Base-by-base conservation (phyloP, 1,140 invertebrate genomes). In the Trichonephila clavata region DNA sequence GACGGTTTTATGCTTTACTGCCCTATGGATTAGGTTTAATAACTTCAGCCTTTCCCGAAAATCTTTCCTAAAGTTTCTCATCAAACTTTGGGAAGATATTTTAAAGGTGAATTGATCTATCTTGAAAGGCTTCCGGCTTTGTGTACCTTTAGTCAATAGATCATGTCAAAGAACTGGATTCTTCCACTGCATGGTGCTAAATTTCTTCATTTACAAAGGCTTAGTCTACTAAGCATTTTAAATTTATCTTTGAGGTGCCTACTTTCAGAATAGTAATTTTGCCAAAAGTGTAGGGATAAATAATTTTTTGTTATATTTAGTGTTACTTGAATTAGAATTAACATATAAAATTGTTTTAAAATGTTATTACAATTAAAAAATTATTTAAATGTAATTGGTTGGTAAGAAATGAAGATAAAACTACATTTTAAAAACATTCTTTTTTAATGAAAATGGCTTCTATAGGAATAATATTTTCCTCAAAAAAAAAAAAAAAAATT, bases 11-110 rank as follows among this genome's bases (percentile, higher is more conserved):
- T 77, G 32, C 27, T 77, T 77, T 77, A 16, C 71, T 32, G 32
- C 71, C 24, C 27, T 39, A 7, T 39, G 71, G 71, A 77, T 77
- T 77, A 77, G 71, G 71, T 32, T 77, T 77, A 77, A 77, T 77
- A 77, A 39, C 65, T 68, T 68, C 14, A 68, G 65, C 65, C n/a
- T 50, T 77, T 77, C 27, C 27, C 71, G 14, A 77, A 77, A 77
- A 77, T 77, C 71, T 77, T 77, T 77, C 27, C 13, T 14, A 77
- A 77, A 77, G 32, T 77, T 77, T 77, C 71, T 77, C 71, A 77
- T 77, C 71, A 77, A 77, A 77, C 27, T 77, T 77, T 27, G 16
- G 16, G 71, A 27, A 39, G 27, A 77, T 39, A 77, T 77, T 77
- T 77, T 77, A 77, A 77, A 77, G 71, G 71, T 39, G 32, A 77